phyloP scores from a whole-genome alignment of 2,888 invertebrate species.

The Polyommatus icarus region DNA sequence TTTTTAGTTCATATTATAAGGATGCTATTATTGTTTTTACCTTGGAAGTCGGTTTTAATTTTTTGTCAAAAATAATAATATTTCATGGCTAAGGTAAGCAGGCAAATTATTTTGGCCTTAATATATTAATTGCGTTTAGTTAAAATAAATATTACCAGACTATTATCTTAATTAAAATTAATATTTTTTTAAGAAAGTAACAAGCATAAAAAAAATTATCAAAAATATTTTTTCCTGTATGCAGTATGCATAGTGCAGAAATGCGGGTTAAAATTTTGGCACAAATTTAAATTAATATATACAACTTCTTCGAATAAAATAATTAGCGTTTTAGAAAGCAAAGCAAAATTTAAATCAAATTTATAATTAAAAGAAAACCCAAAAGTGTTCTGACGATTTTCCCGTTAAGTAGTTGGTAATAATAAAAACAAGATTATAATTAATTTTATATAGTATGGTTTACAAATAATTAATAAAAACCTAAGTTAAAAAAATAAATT shows the following conservation, averaged over 20 bases:
- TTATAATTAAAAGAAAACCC: not conserved
- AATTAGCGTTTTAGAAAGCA: not conserved
- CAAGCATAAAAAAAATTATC: not conserved
- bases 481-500: too few relatives aligned
- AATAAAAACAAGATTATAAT: not conserved
- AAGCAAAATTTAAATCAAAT: not conserved
- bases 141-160: not conserved
- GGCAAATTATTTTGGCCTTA: conserved; percentile 3
- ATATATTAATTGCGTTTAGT: conserved; percentile 2
- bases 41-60: too few relatives aligned
- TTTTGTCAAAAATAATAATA: too few relatives aligned
- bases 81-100: not conserved
- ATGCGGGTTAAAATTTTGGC: not conserved
- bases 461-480: too few relatives aligned
- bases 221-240: not conserved
- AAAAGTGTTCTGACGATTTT: not conserved
- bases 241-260: not conserved
- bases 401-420: too few relatives aligned
- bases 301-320: not conserved
- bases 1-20: too few relatives aligned
- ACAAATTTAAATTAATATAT: not conserved
- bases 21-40: too few relatives aligned
- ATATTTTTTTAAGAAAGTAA: not conserved
- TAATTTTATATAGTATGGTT: not conserved
- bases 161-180: not conserved